Percentiles rank a stretch among this genome's conserved stretches.
phyloP scores from a whole-genome alignment of 2,797 vertebrate genomes.

The Enteromius mattozi region DNA sequence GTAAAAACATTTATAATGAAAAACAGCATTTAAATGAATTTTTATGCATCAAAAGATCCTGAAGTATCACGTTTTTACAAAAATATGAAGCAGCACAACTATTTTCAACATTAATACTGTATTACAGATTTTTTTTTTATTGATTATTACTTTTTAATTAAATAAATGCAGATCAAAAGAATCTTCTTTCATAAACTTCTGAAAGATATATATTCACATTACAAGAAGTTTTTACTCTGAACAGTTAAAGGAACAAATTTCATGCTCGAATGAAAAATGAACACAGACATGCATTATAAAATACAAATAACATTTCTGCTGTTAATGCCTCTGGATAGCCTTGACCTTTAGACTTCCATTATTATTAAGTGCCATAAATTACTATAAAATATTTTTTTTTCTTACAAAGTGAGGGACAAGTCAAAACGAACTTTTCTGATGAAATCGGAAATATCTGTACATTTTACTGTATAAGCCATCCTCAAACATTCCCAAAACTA shows the following conservation, averaged over 20 bases:
- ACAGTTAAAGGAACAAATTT: not conserved
- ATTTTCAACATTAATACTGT: not conserved
- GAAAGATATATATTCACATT: not conserved
- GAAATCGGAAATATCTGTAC: not conserved
- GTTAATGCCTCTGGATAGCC: not conserved
- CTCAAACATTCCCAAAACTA: not conserved
- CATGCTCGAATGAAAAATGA: not conserved
- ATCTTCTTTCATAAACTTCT: not conserved
- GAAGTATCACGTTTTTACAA: not conserved
- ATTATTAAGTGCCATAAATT: not conserved
- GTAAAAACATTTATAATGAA: not conserved
- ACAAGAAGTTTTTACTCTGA: not conserved
- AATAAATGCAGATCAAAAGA: not conserved
- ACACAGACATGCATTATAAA: not conserved
- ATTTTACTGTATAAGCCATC: not conserved
- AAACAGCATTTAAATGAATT: no score
- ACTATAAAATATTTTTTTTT: not conserved
- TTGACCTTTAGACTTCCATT: not conserved
- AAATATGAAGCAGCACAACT: not conserved
- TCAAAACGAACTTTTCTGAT: not conserved
- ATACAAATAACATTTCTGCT: not conserved
- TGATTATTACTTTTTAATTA: not conserved
- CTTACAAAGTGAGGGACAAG: not conserved
- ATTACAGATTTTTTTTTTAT: not conserved
- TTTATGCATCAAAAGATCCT: not conserved